A percentile compares a stretch with the other conserved stretches of the same genome.
These are phyloP conservation scores for Lophochroa leadbeateri DNA, from an alignment of 2,113 vertebrate species.

Conservation along the genomic window DNA sequence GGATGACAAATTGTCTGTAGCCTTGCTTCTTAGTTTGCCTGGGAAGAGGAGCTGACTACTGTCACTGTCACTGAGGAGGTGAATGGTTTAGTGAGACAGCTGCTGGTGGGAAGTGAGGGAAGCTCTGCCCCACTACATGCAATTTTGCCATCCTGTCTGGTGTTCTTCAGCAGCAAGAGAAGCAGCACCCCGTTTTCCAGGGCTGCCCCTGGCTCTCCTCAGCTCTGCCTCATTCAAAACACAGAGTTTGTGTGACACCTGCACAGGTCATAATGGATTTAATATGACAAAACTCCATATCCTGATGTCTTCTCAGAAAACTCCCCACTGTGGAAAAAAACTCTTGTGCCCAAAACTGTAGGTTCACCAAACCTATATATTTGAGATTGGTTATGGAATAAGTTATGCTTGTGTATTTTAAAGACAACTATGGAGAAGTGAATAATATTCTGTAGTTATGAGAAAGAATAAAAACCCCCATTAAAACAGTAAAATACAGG, in stretches of 20 bases:
- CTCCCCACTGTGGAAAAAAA: not conserved
- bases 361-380: not conserved
- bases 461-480: not conserved
- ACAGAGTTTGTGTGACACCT: not conserved
- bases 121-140: not conserved
- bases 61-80: not conserved
- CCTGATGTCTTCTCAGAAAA: not conserved
- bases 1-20: not conserved
- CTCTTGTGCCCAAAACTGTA: not conserved
- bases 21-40: not conserved
- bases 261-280: not conserved
- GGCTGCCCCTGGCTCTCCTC: not conserved
- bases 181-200: not conserved
- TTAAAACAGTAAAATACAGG: not conserved
- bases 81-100: not conserved
- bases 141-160: not conserved
- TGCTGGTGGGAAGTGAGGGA: not conserved
- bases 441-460: not conserved
- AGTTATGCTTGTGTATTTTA: not conserved
- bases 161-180: not conserved
- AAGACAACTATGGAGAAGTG: not conserved
- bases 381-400: not conserved
- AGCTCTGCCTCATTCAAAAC: not conserved
- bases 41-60: not conserved
- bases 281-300: not conserved